Evolutionary conservation across 2,113 vertebrate genomes (phyloP).

Genomic region (Erpornis zantholeuca): DNA sequence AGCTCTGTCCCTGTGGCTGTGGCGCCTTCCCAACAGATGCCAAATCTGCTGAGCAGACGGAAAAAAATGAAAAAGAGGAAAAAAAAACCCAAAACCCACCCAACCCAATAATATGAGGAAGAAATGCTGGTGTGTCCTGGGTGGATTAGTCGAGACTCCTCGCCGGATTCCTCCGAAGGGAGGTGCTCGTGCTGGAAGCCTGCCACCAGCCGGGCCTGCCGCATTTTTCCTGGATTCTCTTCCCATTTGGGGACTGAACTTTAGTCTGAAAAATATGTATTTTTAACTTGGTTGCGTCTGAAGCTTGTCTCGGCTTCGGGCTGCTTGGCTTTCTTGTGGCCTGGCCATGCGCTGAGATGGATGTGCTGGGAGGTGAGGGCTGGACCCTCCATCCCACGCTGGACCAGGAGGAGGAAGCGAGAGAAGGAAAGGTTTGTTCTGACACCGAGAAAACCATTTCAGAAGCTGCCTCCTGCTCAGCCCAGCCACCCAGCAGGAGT

Average conservation of each 20-base stretch:
- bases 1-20: accelerated
- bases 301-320: neutral
- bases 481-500: accelerated
- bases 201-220: constrained; percentile 15
- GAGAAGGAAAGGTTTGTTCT: neutral
- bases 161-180: constrained; percentile 54
- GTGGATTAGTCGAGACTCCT: constrained; percentile 59
- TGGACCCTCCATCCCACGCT: accelerated
- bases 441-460: neutral
- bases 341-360: accelerated
- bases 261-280: constrained; percentile 21
- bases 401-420: neutral
- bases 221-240: constrained; percentile 58
- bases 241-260: constrained; percentile 52
- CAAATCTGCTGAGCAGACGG: constrained; percentile 13
- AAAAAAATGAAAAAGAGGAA: neutral
- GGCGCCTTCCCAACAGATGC: neutral
- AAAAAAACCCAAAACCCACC: neutral
- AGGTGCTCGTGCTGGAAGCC: constrained; percentile 24
- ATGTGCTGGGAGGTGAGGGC: neutral
- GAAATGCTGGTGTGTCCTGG: constrained; percentile 55
- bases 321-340: neutral
- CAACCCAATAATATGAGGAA: constrained; percentile 18
- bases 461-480: neutral
- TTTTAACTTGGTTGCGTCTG: constrained; percentile 36